phyloP scores from a whole-genome alignment of 1,140 invertebrate species.

The Leucophenga varia region DNA sequence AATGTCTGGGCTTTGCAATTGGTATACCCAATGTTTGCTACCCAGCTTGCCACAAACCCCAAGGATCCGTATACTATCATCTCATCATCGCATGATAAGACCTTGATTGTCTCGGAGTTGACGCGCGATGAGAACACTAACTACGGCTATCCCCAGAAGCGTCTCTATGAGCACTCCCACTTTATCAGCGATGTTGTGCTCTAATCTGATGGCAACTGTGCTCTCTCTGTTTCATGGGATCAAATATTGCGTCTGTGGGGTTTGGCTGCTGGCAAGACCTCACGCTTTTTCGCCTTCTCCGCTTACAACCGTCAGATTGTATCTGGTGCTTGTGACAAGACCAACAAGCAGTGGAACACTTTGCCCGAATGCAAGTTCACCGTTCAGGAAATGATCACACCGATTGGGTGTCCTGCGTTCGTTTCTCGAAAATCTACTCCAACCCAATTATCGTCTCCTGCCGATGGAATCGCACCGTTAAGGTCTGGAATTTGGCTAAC shows the following conservation, averaged over 20 bases:
- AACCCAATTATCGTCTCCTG: constrained; percentile 99
- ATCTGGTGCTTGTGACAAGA: constrained; percentile 97
- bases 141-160: constrained; percentile 94
- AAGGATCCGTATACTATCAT: constrained; percentile 98
- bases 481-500: constrained; percentile 99
- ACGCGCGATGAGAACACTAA: constrained; percentile 91
- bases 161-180: constrained; percentile 95
- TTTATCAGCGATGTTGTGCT: constrained; percentile 99
- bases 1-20: constrained; percentile 80
- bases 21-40: constrained; percentile 95
- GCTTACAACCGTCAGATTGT: constrained; percentile 99
- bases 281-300: constrained; percentile 96
- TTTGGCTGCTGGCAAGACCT: constrained; percentile 88
- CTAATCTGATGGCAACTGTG: constrained; percentile 99
- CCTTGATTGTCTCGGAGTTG: constrained; percentile 97
- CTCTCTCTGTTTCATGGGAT: constrained; percentile 99
- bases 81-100: constrained; percentile 97
- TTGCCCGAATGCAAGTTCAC: constrained; percentile 99
- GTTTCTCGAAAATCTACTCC: constrained; percentile 96
- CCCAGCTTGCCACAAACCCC: constrained; percentile 98
- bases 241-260: constrained; percentile 99
- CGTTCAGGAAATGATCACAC: constrained; percentile 95
- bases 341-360: constrained; percentile 99
- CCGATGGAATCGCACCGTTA: constrained; percentile 98
- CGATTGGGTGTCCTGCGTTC: constrained; percentile 99